Percentiles rank a stretch among this genome's conserved stretches.
These are phyloP conservation scores for Emmelina monodactyla DNA, from an alignment of 2,888 invertebrate genomes.

Conservation along the genomic window DNA sequence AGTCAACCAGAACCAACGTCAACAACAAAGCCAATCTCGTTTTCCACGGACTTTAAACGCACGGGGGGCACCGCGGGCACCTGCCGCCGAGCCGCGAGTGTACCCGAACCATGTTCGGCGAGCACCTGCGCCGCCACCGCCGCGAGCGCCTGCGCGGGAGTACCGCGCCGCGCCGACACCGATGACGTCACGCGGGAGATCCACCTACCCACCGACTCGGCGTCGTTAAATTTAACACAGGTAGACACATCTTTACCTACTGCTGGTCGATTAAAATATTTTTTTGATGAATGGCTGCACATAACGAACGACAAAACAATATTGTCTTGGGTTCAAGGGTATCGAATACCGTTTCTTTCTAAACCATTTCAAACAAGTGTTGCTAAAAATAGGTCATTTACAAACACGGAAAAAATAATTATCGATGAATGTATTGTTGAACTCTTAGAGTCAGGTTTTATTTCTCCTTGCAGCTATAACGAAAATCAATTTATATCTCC, in stretches of 20 bases:
- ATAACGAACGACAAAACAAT: not conserved
- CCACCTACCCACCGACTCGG: not conserved
- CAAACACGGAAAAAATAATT: not conserved
- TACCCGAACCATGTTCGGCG: conserved; percentile 4
- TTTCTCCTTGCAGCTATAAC: not conserved
- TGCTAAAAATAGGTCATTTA: conserved; percentile 1
- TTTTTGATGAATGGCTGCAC: not conserved
- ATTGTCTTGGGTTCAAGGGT: not conserved
- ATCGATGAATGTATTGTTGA: not conserved
- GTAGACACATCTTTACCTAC: not conserved
- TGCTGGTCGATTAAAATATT: not conserved
- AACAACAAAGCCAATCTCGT: not conserved
- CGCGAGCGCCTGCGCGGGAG: not conserved
- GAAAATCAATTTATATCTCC: conserved; percentile 3
- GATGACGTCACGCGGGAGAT: conserved; percentile 1
- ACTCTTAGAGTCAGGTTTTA: not conserved
- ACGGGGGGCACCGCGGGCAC: conserved; percentile 9
- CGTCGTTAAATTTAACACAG: not conserved
- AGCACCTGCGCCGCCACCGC: too few relatives aligned
- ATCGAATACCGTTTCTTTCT: not conserved
- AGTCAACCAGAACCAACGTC: not conserved
- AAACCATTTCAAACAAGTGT: not conserved
- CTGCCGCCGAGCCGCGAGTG: conserved; percentile 9
- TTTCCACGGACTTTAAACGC: conserved; percentile 5
- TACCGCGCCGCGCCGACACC: too few relatives aligned